These are phyloP conservation scores for Nasonia longicornis DNA, from an alignment of 1,140 invertebrate species.

Conservation along the genomic window DNA sequence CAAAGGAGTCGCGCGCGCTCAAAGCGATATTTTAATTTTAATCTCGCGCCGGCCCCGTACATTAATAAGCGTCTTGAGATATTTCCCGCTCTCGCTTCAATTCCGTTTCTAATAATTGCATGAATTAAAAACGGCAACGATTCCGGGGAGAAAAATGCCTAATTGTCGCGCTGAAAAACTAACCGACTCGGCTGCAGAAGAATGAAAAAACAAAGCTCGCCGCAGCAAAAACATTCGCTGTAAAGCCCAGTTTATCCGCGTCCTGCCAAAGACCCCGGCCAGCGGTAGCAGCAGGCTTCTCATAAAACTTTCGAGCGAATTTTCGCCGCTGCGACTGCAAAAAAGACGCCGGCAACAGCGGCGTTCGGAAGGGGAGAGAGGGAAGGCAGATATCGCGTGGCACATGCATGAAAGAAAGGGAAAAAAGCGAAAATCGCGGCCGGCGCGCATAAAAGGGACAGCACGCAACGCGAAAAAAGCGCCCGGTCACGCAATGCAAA, in stretches of 20 bases:
- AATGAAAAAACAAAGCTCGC: too few relatives aligned
- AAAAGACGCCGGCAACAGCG: neutral
- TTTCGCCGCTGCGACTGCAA: neutral
- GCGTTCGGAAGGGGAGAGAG: too few relatives aligned
- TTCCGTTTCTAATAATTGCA: neutral
- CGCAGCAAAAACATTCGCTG: too few relatives aligned
- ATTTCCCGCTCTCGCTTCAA: neutral
- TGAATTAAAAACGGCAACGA: neutral
- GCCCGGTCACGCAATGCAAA: conserved; percentile 64
- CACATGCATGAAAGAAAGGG: conserved; percentile 36
- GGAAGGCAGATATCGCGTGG: neutral
- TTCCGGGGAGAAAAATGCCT: too few relatives aligned
- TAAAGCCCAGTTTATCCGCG: too few relatives aligned
- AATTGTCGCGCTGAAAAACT: too few relatives aligned
- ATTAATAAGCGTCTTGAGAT: neutral
- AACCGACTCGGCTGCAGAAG: too few relatives aligned
- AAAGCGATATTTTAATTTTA: neutral
- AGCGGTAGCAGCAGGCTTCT: neutral
- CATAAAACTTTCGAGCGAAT: neutral
- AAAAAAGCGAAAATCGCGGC: conserved; percentile 20
- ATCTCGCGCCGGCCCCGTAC: neutral
- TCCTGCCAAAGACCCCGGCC: too few relatives aligned
- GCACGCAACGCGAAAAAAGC: conserved; percentile 55
- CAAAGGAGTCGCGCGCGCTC: too few relatives aligned
- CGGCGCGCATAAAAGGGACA: conserved; percentile 53